Conservation (phyloP, 2,797 vertebrate genomes). For the Alauda arvensis region DNA sequence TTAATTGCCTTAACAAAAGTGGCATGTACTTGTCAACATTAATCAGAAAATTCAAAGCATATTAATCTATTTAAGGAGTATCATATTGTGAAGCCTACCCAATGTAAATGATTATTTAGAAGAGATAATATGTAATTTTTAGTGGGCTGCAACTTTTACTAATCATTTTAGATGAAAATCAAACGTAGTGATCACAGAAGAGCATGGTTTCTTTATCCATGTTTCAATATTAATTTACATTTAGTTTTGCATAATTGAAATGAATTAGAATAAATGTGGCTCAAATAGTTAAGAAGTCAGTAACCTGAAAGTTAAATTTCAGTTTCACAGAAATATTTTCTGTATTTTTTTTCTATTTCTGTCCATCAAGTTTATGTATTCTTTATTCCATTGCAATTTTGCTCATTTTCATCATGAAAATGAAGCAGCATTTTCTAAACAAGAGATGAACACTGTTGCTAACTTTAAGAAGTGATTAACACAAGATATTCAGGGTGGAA, state of each 20-base stretch:
- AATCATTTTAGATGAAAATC: constrained; percentile 9
- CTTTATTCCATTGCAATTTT: neutral
- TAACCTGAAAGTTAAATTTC: neutral
- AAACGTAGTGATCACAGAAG: neutral
- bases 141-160: neutral
- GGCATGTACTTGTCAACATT: constrained; percentile 10
- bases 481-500: neutral
- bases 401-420: neutral
- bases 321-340: neutral
- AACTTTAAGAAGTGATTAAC: neutral
- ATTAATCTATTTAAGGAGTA: constrained; percentile 23
- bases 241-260: constrained; percentile 31
- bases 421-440: neutral
- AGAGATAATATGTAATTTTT: neutral
- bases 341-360: neutral
- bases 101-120: neutral
- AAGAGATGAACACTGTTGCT: neutral
- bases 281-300: constrained; percentile 17
- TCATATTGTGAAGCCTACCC: neutral
- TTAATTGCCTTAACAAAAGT: constrained; percentile 33
- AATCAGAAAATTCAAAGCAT: constrained; percentile 23
- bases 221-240: constrained; percentile 14
- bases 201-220: neutral
- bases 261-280: constrained; percentile 44
- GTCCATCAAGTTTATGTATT: neutral